Evolutionary conservation across 92 coral and sea anemone genomes (phyloP).

Genomic region (Zoanthus sansibaricus): DNA sequence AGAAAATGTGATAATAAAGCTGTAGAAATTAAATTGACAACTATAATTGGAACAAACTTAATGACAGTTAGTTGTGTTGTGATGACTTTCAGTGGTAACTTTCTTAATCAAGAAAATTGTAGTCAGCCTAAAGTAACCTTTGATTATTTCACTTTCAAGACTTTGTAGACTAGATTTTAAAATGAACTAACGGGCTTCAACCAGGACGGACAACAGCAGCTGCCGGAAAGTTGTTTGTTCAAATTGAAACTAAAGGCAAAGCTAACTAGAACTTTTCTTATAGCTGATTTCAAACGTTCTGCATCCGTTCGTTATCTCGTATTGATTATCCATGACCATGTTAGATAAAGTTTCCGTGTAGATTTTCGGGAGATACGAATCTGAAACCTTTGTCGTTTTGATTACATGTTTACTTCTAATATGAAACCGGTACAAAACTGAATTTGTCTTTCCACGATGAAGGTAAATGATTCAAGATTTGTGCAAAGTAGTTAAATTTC

Average conservation of each 20-base stretch:
- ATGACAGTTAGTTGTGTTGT: neutral
- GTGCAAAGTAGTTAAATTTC: neutral
- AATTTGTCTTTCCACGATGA: neutral
- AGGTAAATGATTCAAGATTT: neutral
- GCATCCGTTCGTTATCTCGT: neutral
- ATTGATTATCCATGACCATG: neutral
- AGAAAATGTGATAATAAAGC: neutral
- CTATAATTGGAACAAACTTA: neutral
- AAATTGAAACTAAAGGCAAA: neutral
- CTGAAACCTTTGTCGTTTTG: neutral
- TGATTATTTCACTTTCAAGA: neutral
- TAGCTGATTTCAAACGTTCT: slow-evolving; percentile 4
- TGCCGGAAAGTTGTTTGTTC: neutral
- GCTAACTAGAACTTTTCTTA: neutral
- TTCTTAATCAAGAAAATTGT: neutral
- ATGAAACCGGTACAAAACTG: neutral
- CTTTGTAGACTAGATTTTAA: neutral
- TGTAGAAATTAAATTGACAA: neutral
- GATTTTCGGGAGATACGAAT: neutral
- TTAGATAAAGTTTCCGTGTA: neutral
- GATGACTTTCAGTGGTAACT: neutral
- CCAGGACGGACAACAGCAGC: too few species aligned
- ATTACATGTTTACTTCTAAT: neutral
- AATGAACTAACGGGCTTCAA: neutral
- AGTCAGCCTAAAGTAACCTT: neutral